Evolutionary conservation across 2,797 vertebrate species (phyloP), one percentile per base, ranked within the genome.

Genomic region (Scarus forsteni): DNA sequence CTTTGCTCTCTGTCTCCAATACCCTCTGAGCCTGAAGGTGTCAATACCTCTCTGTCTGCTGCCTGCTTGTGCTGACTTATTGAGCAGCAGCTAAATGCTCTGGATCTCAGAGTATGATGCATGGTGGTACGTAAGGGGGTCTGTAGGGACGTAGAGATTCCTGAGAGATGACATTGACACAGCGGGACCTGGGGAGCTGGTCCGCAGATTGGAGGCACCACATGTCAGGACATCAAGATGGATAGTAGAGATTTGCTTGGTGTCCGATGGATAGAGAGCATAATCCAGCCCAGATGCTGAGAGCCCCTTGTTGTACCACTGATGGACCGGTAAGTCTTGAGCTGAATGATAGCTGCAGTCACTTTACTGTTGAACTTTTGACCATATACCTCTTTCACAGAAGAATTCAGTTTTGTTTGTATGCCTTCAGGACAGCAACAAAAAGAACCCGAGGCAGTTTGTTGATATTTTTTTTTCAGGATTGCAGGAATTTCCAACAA

Each of bases 261-360:
- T 53, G 80, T 67, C 44, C 58, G 49, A 59, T 71, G 46, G 71
- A 83, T 16, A 81, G 70, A 60, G 71, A 61, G 16, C 9, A 7
- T 91, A 73, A 83, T 89, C 85, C 67, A 63, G 74, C 70, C 76
- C 90, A 91, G 89, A 88, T 92, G 85, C 71, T 62, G 68, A 51
- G 60, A 53, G 67, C 71, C 75, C 68, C 65, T 10, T 27, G 56
- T 71, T 38, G 56, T 60, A 62, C 53, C 67, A n/a, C 60, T 64
- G 63, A 70, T 75, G 80, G 87, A 61, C 77, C 73, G 77, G 79
- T 81, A 65, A 64, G 63, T 66, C 40, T 4, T 65, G 34, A 11
- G 50, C 5, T 3, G 43, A 64, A 55, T 38, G 56, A 52, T 63
- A 61, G 62, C 49, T 67, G 45, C 19, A 61, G 60, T 52, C 60